Conservation (phyloP, 2,888 invertebrate genomes). For the Xestoiulus laeticollis region DNA sequence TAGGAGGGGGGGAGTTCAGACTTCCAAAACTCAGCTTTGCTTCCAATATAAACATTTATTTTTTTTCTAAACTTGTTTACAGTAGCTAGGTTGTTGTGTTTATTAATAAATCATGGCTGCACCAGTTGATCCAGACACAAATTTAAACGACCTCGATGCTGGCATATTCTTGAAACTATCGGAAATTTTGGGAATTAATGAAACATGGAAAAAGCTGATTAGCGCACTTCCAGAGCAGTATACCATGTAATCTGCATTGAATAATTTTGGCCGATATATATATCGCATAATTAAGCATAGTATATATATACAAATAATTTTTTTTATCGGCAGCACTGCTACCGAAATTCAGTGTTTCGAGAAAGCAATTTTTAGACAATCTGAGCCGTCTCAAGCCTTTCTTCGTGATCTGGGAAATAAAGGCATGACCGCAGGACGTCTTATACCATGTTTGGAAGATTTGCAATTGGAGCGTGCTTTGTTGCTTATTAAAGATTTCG, state of each 20-base stretch:
- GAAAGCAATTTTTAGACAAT: not conserved
- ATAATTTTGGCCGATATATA: not conserved
- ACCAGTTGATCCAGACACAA: not conserved
- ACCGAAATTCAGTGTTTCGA: not conserved
- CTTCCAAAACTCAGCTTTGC: too few relatives aligned
- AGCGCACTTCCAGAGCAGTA: not conserved
- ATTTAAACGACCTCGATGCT: not conserved
- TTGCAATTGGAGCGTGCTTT: not conserved
- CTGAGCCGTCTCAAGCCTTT: not conserved
- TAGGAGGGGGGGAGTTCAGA: too few relatives aligned
- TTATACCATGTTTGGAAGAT: slow-evolving; percentile 18
- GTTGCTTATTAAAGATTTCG: not conserved
- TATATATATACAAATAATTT: not conserved
- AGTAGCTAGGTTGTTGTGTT: too few relatives aligned
- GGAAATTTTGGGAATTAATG: not conserved
- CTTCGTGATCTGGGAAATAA: not conserved
- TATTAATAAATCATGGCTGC: not conserved
- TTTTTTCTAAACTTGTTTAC: too few relatives aligned
- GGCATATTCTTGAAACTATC: not conserved
- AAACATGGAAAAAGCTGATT: not conserved
- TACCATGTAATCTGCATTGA: not conserved
- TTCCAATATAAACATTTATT: too few relatives aligned
- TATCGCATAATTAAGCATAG: too few relatives aligned
- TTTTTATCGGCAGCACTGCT: not conserved
- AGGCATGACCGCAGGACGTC: not conserved